These are phyloP conservation scores for Notothenia rossii DNA, from an alignment of 2,113 vertebrate genomes.

Conservation along the genomic window DNA sequence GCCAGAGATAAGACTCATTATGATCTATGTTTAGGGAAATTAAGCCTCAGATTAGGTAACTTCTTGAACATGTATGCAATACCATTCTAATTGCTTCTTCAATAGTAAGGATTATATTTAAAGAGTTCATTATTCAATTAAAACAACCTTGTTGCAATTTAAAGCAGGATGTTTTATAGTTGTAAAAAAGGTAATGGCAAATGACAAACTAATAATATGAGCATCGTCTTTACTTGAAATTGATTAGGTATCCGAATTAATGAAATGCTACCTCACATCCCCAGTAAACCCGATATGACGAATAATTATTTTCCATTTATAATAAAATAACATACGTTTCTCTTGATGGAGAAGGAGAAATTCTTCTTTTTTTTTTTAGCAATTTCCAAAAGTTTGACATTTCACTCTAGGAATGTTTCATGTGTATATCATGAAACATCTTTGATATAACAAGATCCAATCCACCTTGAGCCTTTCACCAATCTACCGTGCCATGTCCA, in stretches of 20 bases:
- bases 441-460: not conserved
- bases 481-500: not conserved
- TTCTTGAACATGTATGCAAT: not conserved
- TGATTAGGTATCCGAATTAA: conserved; percentile 1
- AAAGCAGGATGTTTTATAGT: no score
- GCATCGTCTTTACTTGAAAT: not conserved
- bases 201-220: not conserved
- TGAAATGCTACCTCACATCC: not conserved
- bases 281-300: not conserved
- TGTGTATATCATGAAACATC: not conserved
- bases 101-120: not conserved
- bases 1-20: no score
- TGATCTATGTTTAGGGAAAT: not conserved
- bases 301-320: not conserved
- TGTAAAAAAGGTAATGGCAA: no score
- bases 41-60: not conserved
- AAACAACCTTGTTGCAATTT: not conserved
- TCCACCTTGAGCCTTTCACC: conserved; percentile 13
- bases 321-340: not conserved
- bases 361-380: fast-evolving
- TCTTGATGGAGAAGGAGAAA: not conserved
- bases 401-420: not conserved
- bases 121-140: not conserved
- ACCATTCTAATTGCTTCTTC: not conserved
- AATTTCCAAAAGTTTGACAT: not conserved